A percentile compares a stretch with the other conserved stretches of the same genome.
Evolutionary conservation across 2,888 invertebrate species (phyloP).

Genomic region (Anticlea derivata): DNA sequence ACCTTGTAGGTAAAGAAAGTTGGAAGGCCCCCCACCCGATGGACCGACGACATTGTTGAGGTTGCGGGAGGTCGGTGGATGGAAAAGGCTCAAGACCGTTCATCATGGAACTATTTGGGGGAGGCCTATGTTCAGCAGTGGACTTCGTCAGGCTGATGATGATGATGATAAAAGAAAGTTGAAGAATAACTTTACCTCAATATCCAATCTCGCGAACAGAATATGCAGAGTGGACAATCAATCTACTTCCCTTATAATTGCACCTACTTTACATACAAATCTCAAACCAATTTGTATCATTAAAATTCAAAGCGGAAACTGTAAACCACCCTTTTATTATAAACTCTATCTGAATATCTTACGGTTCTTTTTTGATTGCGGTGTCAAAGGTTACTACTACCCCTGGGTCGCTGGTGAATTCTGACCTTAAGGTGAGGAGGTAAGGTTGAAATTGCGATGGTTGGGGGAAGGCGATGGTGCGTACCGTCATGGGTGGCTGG

Average conservation of each 20-base stretch:
- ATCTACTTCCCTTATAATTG: constrained; percentile 31
- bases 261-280: constrained; percentile 37
- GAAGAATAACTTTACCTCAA: background rate
- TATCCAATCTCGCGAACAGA: constrained; percentile 9
- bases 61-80: too few species aligned
- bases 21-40: too few species aligned
- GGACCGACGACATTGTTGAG: too few species aligned
- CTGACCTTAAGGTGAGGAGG: background rate
- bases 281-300: constrained; percentile 39
- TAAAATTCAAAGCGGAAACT: constrained; percentile 50
- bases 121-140: too few species aligned
- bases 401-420: background rate
- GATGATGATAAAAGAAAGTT: too few species aligned
- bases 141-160: too few species aligned
- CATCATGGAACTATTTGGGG: too few species aligned
- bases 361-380: constrained; percentile 11
- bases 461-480: constrained; percentile 50
- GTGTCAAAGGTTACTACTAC: constrained; percentile 19
- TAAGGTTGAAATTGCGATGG: constrained; percentile 21
- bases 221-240: constrained; percentile 15
- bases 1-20: too few species aligned
- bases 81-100: too few species aligned
- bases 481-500: constrained; percentile 70
- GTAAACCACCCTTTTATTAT: constrained; percentile 35
- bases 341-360: constrained; percentile 17